Percentiles rank a stretch among this genome's conserved stretches.
Evolutionary conservation across 2,888 invertebrate genomes (phyloP).

Genomic region (Macaria notata): DNA sequence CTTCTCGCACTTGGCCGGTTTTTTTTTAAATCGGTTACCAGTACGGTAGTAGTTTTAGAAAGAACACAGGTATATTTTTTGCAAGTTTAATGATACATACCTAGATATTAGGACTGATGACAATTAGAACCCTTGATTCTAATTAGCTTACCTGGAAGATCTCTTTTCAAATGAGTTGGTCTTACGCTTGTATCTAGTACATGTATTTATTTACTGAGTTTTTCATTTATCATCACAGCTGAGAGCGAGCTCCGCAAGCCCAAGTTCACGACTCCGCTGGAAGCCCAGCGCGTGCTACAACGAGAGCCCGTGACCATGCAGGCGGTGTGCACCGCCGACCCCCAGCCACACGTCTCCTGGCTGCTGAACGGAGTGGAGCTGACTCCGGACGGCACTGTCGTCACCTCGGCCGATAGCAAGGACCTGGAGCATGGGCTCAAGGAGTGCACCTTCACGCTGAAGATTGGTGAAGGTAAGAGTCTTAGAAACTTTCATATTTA

Average conservation of each 20-base stretch:
- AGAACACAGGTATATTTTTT: no score
- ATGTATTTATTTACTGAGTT: no score
- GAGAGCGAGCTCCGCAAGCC: slow-evolving; percentile 91
- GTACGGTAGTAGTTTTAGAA: no score
- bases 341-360: slow-evolving; percentile 94
- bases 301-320: slow-evolving; percentile 85
- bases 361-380: slow-evolving; percentile 88
- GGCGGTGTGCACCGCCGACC: slow-evolving; percentile 93
- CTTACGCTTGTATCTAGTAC: no score
- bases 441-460: slow-evolving; percentile 90
- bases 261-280: slow-evolving; percentile 85
- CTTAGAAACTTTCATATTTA: no score
- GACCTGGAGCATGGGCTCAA: slow-evolving; percentile 89
- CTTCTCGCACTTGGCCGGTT: no score
- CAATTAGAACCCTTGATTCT: no score
- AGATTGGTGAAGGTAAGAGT: slow-evolving; percentile 85
- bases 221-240: slow-evolving; percentile 66
- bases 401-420: slow-evolving; percentile 84
- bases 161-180: no score
- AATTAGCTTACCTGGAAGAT: no score
- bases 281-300: slow-evolving; percentile 87
- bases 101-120: no score
- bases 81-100: no score
- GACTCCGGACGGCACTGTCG: slow-evolving; percentile 84
- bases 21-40: no score